Evolutionary conservation across 2,888 invertebrate genomes (phyloP).

Genomic region (Dexiosoma caninum): DNA sequence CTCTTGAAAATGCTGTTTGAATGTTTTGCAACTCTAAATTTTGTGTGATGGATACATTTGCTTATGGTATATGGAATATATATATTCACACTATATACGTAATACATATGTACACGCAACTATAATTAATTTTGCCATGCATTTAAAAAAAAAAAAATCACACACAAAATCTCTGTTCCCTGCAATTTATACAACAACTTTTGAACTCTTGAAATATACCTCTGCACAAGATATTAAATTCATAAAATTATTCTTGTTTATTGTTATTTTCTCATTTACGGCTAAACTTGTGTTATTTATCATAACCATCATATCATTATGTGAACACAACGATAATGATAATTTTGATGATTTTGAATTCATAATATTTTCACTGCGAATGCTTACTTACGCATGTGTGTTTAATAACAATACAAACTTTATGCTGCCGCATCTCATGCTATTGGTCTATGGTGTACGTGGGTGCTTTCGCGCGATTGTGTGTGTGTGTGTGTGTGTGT

Average conservation of each 20-base stretch:
- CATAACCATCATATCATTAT: slow-evolving; percentile 3
- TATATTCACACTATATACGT: neutral
- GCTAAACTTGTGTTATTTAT: neutral
- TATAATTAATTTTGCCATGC: neutral
- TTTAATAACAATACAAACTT: neutral
- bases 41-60: slow-evolving; percentile 2
- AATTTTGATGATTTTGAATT: slow-evolving; percentile 28
- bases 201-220: neutral
- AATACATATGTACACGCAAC: neutral
- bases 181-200: too few species aligned
- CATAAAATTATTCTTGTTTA: neutral
- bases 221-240: neutral
- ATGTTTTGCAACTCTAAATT: neutral
- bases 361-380: slow-evolving; percentile 27
- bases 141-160: neutral
- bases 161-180: too few species aligned
- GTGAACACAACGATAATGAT: neutral
- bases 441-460: neutral
- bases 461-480: neutral
- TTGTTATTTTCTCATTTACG: neutral
- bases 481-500: neutral
- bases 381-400: neutral
- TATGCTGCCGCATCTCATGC: neutral
- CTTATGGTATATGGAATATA: neutral
- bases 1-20: neutral